phyloP scores from a whole-genome alignment of 2,113 vertebrate species.

The Odontesthes bonariensis region DNA sequence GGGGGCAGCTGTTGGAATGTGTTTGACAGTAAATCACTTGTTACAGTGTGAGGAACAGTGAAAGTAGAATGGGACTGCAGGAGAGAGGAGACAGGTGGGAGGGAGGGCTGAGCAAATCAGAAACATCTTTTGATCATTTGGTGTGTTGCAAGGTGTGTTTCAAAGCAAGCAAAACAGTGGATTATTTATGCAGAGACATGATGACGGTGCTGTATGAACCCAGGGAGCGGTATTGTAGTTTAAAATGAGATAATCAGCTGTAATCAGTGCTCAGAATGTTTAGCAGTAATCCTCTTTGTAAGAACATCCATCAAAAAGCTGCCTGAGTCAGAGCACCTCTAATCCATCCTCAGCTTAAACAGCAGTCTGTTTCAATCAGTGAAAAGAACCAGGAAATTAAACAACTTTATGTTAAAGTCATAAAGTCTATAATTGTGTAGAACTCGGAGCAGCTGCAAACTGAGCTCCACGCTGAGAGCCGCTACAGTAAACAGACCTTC shows the following conservation, averaged over 20 bases:
- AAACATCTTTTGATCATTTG: slow-evolving; percentile 49
- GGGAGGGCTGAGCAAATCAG: slow-evolving; percentile 23
- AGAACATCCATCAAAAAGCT: slow-evolving; percentile 41
- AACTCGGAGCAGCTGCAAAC: not conserved
- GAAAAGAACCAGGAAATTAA: not conserved
- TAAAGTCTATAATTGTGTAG: slow-evolving; percentile 10
- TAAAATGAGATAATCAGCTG: slow-evolving; percentile 35
- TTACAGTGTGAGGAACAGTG: slow-evolving; percentile 50
- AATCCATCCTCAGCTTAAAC: slow-evolving; percentile 11
- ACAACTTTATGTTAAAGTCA: slow-evolving; percentile 12
- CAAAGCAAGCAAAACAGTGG: slow-evolving; percentile 11
- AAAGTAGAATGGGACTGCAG: slow-evolving; percentile 36
- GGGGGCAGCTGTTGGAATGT: slow-evolving; percentile 52
- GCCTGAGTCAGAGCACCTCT: slow-evolving; percentile 23
- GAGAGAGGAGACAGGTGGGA: slow-evolving; percentile 19
- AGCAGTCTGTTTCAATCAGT: slow-evolving; percentile 11
- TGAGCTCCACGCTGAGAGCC: not conserved
- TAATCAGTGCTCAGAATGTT: slow-evolving; percentile 38
- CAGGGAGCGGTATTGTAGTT: slow-evolving; percentile 11
- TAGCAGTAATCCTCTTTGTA: slow-evolving; percentile 18
- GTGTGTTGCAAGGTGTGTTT: not conserved
- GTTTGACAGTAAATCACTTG: slow-evolving; percentile 72
- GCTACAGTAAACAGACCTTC: slow-evolving; percentile 38
- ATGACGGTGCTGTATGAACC: not conserved
- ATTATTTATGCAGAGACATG: not conserved